Base-by-base conservation (phyloP, 2,113 vertebrate genomes). In the Dryoscopus gambensis region DNA sequence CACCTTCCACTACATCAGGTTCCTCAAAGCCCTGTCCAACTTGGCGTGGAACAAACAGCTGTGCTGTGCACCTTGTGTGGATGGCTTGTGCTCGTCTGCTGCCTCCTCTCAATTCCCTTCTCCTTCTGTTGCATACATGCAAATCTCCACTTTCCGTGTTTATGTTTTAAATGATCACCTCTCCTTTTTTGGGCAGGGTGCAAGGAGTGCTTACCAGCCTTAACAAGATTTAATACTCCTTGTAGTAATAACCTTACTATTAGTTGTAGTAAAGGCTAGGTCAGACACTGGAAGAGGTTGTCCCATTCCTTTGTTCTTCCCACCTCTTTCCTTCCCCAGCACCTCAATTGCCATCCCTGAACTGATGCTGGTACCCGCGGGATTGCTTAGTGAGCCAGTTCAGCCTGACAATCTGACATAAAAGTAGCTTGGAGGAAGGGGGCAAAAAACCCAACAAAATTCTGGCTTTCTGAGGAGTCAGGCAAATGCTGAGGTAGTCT, bases 61-160 rank as follows among this genome's bases (percentile, higher is more conserved):
- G 18, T 68, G 37, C 49, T 6, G 7, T 59, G 37, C 3, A 4
- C 8, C 16, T 50, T 37, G 6, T 13, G 33, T 23, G 12, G 19
- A 7, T 68, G 70, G 8, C 19, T 42, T 74, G n/a, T 82, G 28
- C 44, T 77, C 22, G 12, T 59, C 31, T 78, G 12, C 42, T 75
- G 24, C 24, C 39, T 67, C 30, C 31, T 63, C 47, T 80, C 33
- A 33, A 3, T 59, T 73, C 23, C 21, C 21, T 3, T 11, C 40
- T 68, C 13, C 11, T 77, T 55, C 35, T 42, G 13, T n/a, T 50
- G 10, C 0, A 0, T 42, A 19, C 19, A 7, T 0, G 0, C 53
- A 46, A n/a, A 71, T 20, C 30, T 49, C 24, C 2, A 2, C 24
- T 39, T 56, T 39, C 46, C 65, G 12, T 52, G 37, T 31, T 82